phyloP scores from a whole-genome alignment of 1,140 invertebrate species.

The Calliphora vicina region DNA sequence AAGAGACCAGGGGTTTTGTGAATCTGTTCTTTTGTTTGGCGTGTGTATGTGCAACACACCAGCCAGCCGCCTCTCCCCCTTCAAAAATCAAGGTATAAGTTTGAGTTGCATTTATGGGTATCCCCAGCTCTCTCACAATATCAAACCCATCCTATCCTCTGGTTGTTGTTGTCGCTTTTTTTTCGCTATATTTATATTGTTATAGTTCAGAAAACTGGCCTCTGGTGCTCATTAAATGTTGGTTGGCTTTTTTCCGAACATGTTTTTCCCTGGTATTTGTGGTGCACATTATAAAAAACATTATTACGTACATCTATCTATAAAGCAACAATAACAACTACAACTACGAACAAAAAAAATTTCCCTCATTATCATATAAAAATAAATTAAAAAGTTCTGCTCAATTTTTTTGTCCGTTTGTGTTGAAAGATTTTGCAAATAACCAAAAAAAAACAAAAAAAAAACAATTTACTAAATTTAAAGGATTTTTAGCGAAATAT shows the following conservation, averaged over 20 bases:
- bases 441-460: neutral
- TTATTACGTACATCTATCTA: neutral
- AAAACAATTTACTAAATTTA: neutral
- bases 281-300: conserved; percentile 15
- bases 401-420: too few species aligned
- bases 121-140: neutral
- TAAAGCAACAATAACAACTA: neutral
- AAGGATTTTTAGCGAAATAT: neutral
- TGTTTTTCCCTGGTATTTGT: neutral
- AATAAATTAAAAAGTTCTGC: conserved; percentile 17
- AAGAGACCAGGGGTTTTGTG: neutral
- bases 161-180: neutral
- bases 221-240: conserved; percentile 25
- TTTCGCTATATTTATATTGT: neutral
- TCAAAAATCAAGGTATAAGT: neutral
- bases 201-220: conserved; percentile 15
- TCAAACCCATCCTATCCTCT: too few species aligned
- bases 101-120: neutral
- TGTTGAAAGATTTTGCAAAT: neutral
- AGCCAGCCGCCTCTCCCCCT: too few species aligned
- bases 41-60: too few species aligned
- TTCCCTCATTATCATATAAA: conserved; percentile 1
- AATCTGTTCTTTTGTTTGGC: neutral
- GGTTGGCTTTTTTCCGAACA: neutral
- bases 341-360: neutral